These are phyloP conservation scores for Callorhinus ursinus DNA, from an alignment of 2,113 vertebrate species.

Conservation along the genomic window DNA sequence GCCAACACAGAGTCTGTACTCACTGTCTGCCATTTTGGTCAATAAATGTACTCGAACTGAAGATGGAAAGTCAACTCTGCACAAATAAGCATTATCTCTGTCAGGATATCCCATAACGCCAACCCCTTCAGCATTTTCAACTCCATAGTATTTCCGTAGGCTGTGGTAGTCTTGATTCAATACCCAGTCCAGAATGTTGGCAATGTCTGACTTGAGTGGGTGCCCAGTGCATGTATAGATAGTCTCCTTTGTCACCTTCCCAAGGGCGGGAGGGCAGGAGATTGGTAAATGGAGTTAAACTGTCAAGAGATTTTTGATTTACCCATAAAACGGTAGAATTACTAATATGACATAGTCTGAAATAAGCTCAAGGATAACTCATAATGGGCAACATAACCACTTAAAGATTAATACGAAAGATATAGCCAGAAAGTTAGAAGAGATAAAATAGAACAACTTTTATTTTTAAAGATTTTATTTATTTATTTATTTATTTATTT, in stretches of 20 bases:
- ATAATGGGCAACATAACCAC: neutral
- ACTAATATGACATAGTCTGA: neutral
- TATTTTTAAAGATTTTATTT: neutral
- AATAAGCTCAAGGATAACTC: neutral
- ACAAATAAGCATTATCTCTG: conserved; percentile 94
- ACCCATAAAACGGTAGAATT: neutral
- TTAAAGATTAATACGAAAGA: neutral
- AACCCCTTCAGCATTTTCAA: conserved; percentile 96
- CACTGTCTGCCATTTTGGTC: conserved; percentile 95
- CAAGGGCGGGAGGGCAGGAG: conserved; percentile 84
- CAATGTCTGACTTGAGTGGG: conserved; percentile 94
- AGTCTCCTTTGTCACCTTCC: conserved; percentile 93
- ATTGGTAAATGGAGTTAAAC: neutral
- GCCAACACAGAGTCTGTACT: conserved; percentile 95
- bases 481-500: neutral
- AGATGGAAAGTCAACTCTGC: conserved; percentile 96
- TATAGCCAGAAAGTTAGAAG: neutral
- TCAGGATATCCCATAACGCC: conserved; percentile 96
- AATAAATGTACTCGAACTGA: conserved; percentile 92
- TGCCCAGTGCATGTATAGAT: conserved; percentile 98
- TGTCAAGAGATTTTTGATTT: neutral
- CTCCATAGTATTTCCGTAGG: conserved; percentile 94
- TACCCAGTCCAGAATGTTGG: conserved; percentile 98
- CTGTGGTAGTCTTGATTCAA: conserved; percentile 93
- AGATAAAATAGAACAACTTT: neutral